phyloP scores from a whole-genome alignment of 1,140 invertebrate genomes.

The Diabrotica undecimpunctata region DNA sequence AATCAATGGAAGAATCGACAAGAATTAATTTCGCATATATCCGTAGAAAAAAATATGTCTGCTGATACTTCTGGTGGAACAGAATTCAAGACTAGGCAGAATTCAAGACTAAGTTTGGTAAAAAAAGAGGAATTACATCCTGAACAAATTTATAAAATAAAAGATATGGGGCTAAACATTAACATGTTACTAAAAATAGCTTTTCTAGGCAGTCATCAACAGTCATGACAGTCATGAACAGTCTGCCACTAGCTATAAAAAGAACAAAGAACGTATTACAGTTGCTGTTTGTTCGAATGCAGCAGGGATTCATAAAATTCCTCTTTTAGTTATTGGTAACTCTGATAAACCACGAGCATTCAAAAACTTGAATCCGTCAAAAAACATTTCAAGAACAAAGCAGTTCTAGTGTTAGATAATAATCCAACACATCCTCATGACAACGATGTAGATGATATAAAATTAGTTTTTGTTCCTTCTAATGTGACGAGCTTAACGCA shows the following conservation, averaged over 20 bases:
- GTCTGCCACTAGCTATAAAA: too few relatives aligned
- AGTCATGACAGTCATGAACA: not conserved
- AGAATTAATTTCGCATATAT: constrained; percentile 3
- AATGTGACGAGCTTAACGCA: too few relatives aligned
- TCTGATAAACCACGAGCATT: too few relatives aligned
- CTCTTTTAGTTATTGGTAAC: too few relatives aligned
- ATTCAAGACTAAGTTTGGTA: too few relatives aligned
- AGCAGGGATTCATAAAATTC: too few relatives aligned
- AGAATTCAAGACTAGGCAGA: not conserved
- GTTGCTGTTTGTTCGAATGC: too few relatives aligned
- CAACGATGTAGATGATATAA: not conserved
- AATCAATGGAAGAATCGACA: constrained; percentile 1
- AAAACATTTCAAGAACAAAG: constrained; percentile 3
- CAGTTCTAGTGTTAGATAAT: constrained; percentile 3
- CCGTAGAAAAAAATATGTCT: not conserved
- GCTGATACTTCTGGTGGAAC: not conserved
- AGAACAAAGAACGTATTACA: too few relatives aligned
- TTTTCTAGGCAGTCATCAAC: too few relatives aligned
- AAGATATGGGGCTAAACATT: too few relatives aligned
- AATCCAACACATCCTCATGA: not conserved
- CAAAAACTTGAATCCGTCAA: too few relatives aligned
- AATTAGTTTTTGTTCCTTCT: not conserved
- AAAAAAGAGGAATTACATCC: constrained; percentile 1
- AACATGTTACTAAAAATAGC: not conserved
- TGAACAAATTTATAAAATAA: constrained; percentile 1